Conservation (phyloP, 2,113 vertebrate species). For the Elgaria multicarinata region DNA sequence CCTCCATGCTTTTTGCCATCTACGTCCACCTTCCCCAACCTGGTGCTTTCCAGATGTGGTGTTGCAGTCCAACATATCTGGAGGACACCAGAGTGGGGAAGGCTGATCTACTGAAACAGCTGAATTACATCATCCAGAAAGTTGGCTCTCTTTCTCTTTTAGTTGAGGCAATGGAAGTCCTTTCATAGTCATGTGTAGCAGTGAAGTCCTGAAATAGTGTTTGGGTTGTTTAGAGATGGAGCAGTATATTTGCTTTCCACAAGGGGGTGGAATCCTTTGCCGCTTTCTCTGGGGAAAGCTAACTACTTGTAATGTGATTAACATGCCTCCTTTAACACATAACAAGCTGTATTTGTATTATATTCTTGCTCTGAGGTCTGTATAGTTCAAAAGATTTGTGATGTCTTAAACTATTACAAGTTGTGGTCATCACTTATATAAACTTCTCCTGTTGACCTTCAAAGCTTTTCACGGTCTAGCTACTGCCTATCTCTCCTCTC, state of each 20-base stretch:
- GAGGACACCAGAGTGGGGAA: no score
- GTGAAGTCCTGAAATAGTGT: background rate
- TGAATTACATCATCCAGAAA: background rate
- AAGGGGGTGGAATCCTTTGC: background rate
- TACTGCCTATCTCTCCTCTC: no score
- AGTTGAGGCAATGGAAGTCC: background rate
- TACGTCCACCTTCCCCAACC: no score
- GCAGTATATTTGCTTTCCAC: background rate
- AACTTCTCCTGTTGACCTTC: no score
- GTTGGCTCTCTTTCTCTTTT: background rate
- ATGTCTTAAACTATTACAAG: background rate
- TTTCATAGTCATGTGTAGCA: background rate
- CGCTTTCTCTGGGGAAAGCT: background rate
- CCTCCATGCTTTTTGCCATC: background rate
- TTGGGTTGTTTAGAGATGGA: background rate
- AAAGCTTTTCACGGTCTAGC: no score
- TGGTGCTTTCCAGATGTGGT: no score
- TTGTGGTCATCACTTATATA: background rate
- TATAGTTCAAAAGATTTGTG: background rate
- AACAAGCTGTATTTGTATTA: background rate
- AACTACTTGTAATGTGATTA: background rate
- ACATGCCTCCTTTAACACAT: background rate
- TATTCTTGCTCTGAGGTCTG: background rate
- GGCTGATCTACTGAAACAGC: background rate
- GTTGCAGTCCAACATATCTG: no score